These are phyloP conservation scores for Danio tinwini DNA, from an alignment of 2,797 vertebrate genomes.

Conservation along the genomic window DNA sequence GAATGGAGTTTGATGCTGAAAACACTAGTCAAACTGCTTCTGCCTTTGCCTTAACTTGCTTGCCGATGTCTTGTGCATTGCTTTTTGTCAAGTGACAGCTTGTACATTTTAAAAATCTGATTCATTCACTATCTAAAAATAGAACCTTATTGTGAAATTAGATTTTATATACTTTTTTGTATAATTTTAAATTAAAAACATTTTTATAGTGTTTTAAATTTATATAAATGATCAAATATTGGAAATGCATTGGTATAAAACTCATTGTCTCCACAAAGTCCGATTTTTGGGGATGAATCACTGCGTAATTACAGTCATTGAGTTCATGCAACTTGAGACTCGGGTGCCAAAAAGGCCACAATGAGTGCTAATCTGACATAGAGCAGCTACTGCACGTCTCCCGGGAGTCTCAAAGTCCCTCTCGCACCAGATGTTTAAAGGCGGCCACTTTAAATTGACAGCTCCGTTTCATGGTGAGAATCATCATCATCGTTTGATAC, in stretches of 20 bases:
- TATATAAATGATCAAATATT: not conserved
- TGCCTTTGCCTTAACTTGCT: too few species aligned
- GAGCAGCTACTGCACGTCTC: slow-evolving; percentile 17
- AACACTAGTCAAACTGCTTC: too few species aligned
- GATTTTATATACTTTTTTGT: too few species aligned
- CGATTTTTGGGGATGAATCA: not conserved
- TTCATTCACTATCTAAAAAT: too few species aligned
- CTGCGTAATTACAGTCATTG: slow-evolving; percentile 30
- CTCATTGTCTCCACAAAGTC: not conserved
- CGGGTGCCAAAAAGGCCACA: not conserved
- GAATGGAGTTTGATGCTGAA: too few species aligned
- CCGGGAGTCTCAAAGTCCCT: not conserved
- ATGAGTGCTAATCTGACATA: not conserved
- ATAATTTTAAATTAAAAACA: too few species aligned
- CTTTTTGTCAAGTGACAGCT: too few species aligned
- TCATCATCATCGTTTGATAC: not conserved
- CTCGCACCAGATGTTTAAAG: slow-evolving; percentile 22
- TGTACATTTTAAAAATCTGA: too few species aligned
- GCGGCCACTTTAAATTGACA: slow-evolving; percentile 27
- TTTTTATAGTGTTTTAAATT: not conserved
- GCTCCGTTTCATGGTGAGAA: slow-evolving; percentile 14
- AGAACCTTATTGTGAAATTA: too few species aligned
- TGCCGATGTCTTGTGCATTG: too few species aligned
- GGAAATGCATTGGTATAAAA: not conserved
- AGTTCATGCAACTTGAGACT: slow-evolving; percentile 30